phyloP scores from a whole-genome alignment of 2,113 vertebrate genomes.

The Dendrocopos noguchii region DNA sequence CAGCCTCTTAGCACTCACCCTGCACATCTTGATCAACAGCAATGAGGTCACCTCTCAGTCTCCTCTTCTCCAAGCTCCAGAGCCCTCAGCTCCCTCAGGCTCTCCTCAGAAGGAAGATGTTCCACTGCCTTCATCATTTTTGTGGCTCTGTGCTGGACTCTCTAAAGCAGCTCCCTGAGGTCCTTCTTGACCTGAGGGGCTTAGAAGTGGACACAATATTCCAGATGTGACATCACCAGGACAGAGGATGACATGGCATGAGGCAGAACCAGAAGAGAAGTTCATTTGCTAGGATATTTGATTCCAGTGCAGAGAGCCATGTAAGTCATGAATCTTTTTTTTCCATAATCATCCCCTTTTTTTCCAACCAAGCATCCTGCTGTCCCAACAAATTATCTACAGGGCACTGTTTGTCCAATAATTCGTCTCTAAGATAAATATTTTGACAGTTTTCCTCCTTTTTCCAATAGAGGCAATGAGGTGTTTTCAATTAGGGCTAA shows the following conservation, averaged over 20 bases:
- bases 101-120: too few species aligned
- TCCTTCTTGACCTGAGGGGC: too few species aligned
- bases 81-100: too few species aligned
- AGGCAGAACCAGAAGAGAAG: not conserved
- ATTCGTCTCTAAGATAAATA: conserved; percentile 44
- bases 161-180: too few species aligned
- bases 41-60: too few species aligned
- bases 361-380: not conserved
- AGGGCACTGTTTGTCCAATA: not conserved
- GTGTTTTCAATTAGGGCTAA: conserved; percentile 7
- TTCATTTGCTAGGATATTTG: not conserved
- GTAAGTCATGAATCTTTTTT: not conserved
- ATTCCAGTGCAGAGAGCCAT: not conserved
- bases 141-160: too few species aligned
- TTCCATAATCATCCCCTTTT: not conserved
- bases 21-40: too few species aligned
- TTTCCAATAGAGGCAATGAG: not conserved
- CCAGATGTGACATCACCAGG: too few species aligned
- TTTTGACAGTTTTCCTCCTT: conserved; percentile 22
- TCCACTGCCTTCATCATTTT: too few species aligned
- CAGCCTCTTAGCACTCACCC: too few species aligned
- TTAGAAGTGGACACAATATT: too few species aligned
- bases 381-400: not conserved
- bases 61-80: too few species aligned
- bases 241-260: not conserved